These are phyloP conservation scores for Lepus europaeus DNA, from an alignment of 2,113 vertebrate species.

Conservation along the genomic window DNA sequence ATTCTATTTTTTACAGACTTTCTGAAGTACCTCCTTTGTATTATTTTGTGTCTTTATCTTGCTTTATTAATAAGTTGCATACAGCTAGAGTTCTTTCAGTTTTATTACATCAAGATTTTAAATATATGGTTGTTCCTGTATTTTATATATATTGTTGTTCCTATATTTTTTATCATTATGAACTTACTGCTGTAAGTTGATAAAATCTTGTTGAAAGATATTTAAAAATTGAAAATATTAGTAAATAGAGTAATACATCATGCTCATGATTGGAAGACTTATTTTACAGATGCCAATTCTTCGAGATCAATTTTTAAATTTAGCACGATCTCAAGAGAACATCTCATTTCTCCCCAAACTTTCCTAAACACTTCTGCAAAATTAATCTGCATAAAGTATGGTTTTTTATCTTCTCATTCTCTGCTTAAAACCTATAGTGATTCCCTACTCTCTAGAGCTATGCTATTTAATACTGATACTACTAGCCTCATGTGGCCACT, in stretches of 20 bases:
- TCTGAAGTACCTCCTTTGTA: not conserved
- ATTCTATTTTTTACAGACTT: no score
- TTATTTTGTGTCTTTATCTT: not conserved
- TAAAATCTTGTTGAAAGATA: not conserved
- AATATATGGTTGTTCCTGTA: not conserved
- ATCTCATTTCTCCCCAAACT: not conserved
- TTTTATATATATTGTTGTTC: conserved; percentile 34
- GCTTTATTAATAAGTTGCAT: not conserved
- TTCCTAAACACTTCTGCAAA: conserved; percentile 11
- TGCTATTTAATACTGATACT: conserved; percentile 16
- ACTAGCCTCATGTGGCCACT: conserved; percentile 47
- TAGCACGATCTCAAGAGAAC: not conserved
- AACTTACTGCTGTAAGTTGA: not conserved
- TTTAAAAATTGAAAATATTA: conserved; percentile 40
- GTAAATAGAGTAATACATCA: not conserved
- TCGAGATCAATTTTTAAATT: conserved; percentile 40
- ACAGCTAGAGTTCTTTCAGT: not conserved
- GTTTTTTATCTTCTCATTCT: conserved; percentile 3
- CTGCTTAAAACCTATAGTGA: conserved; percentile 2
- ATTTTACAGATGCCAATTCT: not conserved
- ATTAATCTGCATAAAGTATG: conserved; percentile 30
- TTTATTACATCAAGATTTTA: not conserved
- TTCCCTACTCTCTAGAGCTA: conserved; percentile 8
- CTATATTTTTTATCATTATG: not conserved
- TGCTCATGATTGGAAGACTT: not conserved